phyloP scores from a whole-genome alignment of 2,888 invertebrate genomes.

The Charanyca ferruginea region DNA sequence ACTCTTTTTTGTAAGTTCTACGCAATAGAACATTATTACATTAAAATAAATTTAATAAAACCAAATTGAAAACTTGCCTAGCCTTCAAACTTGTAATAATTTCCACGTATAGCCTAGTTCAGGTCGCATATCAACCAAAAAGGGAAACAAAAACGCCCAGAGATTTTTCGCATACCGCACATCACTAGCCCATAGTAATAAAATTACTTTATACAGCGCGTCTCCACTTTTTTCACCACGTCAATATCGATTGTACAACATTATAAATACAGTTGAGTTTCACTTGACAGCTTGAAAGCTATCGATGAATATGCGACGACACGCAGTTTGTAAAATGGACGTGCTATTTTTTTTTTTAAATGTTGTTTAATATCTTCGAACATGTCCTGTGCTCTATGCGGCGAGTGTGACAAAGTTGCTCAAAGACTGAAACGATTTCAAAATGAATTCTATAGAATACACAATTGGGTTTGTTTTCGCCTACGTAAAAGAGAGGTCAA shows the following conservation, averaged over 20 bases:
- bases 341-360: constrained; percentile 72
- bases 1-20: background rate
- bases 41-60: background rate
- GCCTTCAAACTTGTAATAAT: constrained; percentile 5
- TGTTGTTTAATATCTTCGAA: constrained; percentile 75
- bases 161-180: constrained; percentile 57
- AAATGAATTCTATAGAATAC: constrained; percentile 28
- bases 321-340: constrained; percentile 73
- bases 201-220: constrained; percentile 77
- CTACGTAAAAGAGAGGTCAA: constrained; percentile 49
- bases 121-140: constrained; percentile 27
- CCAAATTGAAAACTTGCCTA: background rate
- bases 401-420: constrained; percentile 71
- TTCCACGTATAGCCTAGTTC: constrained; percentile 17
- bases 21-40: background rate
- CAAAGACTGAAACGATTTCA: constrained; percentile 31
- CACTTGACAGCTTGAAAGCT: constrained; percentile 42
- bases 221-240: constrained; percentile 50
- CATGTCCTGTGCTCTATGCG: constrained; percentile 83
- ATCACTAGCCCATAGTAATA: constrained; percentile 75
- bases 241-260: constrained; percentile 53
- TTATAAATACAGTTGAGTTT: constrained; percentile 59
- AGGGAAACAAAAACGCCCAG: constrained; percentile 35
- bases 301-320: constrained; percentile 74
- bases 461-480: constrained; percentile 16